phyloP scores from a whole-genome alignment of 2,113 vertebrate genomes.

The Hippopotamus amphibius region DNA sequence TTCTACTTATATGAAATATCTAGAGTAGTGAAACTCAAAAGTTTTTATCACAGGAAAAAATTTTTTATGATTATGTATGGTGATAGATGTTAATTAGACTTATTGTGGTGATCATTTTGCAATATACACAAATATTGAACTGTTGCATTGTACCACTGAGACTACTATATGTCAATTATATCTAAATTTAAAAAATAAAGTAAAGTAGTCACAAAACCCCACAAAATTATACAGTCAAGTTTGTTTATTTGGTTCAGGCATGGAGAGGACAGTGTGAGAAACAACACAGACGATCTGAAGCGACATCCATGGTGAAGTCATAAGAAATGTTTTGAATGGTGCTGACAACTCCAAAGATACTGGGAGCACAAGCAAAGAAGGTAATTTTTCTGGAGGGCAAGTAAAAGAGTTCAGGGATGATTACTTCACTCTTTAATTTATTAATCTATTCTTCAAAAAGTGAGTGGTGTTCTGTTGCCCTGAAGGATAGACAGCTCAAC shows the following conservation, averaged over 20 bases:
- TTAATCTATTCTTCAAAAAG: slow-evolving; percentile 74
- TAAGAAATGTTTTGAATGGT: slow-evolving; percentile 71
- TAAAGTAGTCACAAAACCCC: too few species aligned
- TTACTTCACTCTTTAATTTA: slow-evolving; percentile 65
- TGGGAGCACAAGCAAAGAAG: slow-evolving; percentile 41
- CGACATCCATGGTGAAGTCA: slow-evolving; percentile 48
- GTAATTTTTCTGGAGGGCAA: slow-evolving; percentile 69
- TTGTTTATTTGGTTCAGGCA: slow-evolving; percentile 44
- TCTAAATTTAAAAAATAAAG: too few species aligned
- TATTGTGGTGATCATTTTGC: too few species aligned
- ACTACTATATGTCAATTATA: too few species aligned
- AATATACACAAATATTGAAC: too few species aligned
- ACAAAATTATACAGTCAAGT: neutral
- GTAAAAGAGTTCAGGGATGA: slow-evolving; percentile 64
- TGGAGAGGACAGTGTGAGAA: neutral
- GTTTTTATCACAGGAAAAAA: too few species aligned
- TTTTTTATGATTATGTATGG: too few species aligned
- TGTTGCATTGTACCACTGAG: too few species aligned
- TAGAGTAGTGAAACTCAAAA: too few species aligned
- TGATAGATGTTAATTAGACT: too few species aligned
- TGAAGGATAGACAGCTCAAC: slow-evolving; percentile 59
- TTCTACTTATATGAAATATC: too few species aligned
- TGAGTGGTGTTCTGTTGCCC: neutral
- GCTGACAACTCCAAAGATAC: slow-evolving; percentile 69
- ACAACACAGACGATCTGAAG: slow-evolving; percentile 39